Conservation (phyloP, 2,797 vertebrate genomes). For the Chelon labrosus region DNA sequence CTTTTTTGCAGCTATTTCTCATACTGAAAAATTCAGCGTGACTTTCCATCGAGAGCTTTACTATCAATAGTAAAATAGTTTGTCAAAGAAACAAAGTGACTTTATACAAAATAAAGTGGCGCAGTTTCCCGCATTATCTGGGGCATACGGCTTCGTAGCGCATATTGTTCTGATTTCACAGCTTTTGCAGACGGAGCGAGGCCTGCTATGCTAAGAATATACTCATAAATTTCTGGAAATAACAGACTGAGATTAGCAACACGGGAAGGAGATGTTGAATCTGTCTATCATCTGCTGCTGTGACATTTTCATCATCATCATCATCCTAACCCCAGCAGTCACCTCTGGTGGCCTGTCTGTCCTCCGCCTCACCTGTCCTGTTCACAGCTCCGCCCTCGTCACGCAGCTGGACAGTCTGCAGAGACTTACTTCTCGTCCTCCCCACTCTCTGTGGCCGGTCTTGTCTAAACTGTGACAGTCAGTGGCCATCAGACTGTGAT, state of each 20-base stretch:
- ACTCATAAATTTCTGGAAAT: background rate
- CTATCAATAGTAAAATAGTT: background rate
- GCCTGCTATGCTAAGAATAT: background rate
- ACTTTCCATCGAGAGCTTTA: background rate
- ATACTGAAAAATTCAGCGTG: background rate
- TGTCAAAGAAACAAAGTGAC: background rate
- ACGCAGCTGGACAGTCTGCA: background rate
- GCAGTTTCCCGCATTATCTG: background rate
- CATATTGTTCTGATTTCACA: background rate
- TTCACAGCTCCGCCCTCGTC: background rate
- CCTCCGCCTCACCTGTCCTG: constrained; percentile 1
- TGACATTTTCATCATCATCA: background rate
- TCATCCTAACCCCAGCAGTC: background rate
- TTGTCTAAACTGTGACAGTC: constrained; percentile 3
- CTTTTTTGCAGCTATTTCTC: background rate
- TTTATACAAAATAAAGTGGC: background rate
- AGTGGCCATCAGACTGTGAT: constrained; percentile 5
- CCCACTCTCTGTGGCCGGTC: background rate
- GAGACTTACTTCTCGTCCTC: background rate
- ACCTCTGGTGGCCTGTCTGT: background rate
- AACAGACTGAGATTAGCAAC: background rate
- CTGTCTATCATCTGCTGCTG: background rate
- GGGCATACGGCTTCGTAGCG: background rate
- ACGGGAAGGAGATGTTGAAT: background rate
- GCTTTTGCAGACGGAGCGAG: background rate